Percentiles rank a stretch among this genome's conserved stretches.
These are phyloP conservation scores for Anthoscopus minutus DNA, from an alignment of 2,113 vertebrate species.

Conservation along the genomic window DNA sequence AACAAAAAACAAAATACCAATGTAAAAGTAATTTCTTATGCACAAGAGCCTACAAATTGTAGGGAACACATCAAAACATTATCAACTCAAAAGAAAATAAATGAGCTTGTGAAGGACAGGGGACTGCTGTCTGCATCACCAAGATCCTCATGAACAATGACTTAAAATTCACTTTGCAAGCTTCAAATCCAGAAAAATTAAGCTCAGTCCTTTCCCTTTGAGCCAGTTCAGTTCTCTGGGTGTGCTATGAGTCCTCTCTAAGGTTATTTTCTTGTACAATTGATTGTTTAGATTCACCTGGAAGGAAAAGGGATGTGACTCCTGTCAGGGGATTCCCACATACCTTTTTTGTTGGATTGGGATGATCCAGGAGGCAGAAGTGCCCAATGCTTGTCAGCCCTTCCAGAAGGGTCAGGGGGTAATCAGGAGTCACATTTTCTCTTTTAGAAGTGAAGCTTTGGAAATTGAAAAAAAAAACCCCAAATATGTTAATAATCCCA, in stretches of 20 bases:
- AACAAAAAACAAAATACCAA: fast-evolving
- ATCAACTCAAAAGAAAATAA: neutral
- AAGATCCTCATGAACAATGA: neutral
- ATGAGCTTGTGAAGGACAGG: neutral
- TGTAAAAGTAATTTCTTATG: neutral
- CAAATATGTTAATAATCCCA: neutral
- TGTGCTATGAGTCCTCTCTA: neutral
- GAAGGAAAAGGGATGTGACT: neutral
- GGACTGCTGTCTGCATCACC: neutral
- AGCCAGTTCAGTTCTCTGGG: neutral
- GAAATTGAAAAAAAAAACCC: neutral
- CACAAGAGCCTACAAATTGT: neutral
- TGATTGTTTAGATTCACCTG: neutral
- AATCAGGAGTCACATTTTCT: conserved; percentile 94
- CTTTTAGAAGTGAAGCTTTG: conserved; percentile 76
- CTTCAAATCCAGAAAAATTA: neutral
- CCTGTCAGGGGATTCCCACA: neutral
- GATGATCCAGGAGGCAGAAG: conserved; percentile 88
- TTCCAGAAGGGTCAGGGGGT: conserved; percentile 91
- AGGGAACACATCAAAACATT: neutral
- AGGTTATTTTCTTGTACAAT: neutral
- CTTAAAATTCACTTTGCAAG: neutral
- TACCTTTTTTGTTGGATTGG: conserved; percentile 81
- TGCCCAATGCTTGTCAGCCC: conserved; percentile 91
- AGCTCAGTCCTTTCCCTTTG: neutral